phyloP scores from a whole-genome alignment of 30 jellyfish, hydroid and myxozoan species.

The Hydra vulgaris region DNA sequence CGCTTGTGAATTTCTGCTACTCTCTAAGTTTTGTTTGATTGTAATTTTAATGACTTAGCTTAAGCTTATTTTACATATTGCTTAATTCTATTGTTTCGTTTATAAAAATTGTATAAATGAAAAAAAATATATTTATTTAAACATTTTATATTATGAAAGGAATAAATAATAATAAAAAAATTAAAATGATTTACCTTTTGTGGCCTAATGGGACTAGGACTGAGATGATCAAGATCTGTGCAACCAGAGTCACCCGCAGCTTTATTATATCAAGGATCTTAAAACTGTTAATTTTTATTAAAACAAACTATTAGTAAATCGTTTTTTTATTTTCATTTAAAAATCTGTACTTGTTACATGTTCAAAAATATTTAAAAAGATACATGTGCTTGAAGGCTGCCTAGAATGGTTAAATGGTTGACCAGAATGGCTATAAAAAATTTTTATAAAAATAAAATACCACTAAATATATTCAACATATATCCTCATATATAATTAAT shows the following conservation, averaged over 20 bases:
- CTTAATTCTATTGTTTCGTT: neutral
- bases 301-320: too few relatives aligned
- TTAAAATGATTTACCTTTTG: too few relatives aligned
- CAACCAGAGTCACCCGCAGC: conserved; percentile 35
- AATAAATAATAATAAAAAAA: too few relatives aligned
- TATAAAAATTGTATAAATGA: neutral
- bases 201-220: conserved; percentile 9
- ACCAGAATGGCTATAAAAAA: conserved; percentile 28
- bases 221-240: conserved; percentile 24
- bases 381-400: conserved; percentile 29
- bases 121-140: neutral
- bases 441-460: too few relatives aligned
- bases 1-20: conserved; percentile 68
- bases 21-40: too few relatives aligned
- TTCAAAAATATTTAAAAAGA: too few relatives aligned
- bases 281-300: neutral
- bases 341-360: too few relatives aligned
- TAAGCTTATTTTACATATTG: neutral
- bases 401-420: conserved; percentile 18
- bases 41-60: neutral
- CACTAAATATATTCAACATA: too few relatives aligned
- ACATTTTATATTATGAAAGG: neutral
- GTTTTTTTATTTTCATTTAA: too few relatives aligned
- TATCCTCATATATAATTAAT: too few relatives aligned
- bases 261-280: neutral